Percentiles rank a stretch among this genome's conserved stretches.
These are phyloP conservation scores for Araneus ventricosus DNA, from an alignment of 1,140 invertebrate species.

Conservation along the genomic window DNA sequence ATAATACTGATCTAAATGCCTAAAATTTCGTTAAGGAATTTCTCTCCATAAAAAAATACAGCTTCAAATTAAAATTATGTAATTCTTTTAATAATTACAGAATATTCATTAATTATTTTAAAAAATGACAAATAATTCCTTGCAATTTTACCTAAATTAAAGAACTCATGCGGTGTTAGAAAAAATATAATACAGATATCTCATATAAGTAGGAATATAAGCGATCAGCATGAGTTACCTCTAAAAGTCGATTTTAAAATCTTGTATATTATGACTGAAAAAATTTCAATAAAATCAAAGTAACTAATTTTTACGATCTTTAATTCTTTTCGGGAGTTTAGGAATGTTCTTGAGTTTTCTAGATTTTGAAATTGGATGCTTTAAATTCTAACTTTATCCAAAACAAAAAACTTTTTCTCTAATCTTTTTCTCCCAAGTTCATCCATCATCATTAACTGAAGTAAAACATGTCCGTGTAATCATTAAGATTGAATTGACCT, in stretches of 20 bases:
- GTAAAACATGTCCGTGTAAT: constrained; percentile 14
- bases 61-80: no score
- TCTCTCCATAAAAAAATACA: no score
- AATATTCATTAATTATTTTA: no score
- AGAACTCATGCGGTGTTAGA: no score
- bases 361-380: not conserved
- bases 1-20: no score
- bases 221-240: no score
- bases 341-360: not conserved
- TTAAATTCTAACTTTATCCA: not conserved
- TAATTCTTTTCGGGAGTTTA: not conserved
- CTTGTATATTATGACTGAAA: not conserved
- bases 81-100: no score
- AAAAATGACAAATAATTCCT: no score
- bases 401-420: not conserved
- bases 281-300: not conserved
- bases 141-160: no score
- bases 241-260: not conserved
- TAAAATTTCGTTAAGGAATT: no score
- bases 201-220: no score
- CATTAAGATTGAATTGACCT: constrained; percentile 43
- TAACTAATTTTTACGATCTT: not conserved
- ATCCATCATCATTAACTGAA: constrained; percentile 48
- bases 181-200: no score
- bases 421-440: not conserved